Percentiles rank a stretch among this genome's conserved stretches.
These are phyloP conservation scores for Cyclophora albipunctata DNA, from an alignment of 2,888 invertebrate genomes.

Conservation along the genomic window DNA sequence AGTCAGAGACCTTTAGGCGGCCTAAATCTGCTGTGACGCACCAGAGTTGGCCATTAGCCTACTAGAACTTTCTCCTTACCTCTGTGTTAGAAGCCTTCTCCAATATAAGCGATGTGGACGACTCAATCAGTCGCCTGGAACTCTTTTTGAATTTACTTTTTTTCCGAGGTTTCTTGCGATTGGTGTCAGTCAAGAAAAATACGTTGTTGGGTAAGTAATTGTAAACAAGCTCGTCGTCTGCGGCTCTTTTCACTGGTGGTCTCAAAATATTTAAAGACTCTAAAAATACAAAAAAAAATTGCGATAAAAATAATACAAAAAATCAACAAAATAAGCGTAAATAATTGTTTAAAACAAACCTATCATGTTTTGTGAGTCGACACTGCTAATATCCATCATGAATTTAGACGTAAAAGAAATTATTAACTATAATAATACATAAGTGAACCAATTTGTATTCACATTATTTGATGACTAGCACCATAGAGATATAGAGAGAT, in stretches of 20 bases:
- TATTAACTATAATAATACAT: constrained; percentile 4
- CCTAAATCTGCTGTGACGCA: too few relatives aligned
- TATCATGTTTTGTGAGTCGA: constrained; percentile 33
- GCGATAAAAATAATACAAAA: constrained; percentile 11
- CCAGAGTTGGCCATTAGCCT: too few relatives aligned
- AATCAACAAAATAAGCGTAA: constrained; percentile 22
- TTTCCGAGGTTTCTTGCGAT: background rate
- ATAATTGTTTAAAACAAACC: constrained; percentile 30
- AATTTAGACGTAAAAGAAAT: constrained; percentile 28
- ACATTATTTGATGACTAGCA: background rate
- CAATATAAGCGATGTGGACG: constrained; percentile 33
- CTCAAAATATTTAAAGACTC: constrained; percentile 46
- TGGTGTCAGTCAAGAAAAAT: background rate
- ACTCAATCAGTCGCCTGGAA: constrained; percentile 8
- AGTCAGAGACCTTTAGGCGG: too few relatives aligned
- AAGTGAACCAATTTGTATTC: background rate
- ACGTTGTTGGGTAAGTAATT: background rate
- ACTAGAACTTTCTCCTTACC: constrained; percentile 14
- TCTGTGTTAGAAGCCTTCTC: constrained; percentile 32
- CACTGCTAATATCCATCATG: constrained; percentile 35
- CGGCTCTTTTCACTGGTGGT: constrained; percentile 36
- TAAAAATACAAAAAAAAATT: constrained; percentile 30
- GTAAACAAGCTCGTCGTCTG: constrained; percentile 1
- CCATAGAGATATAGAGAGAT: too few relatives aligned
- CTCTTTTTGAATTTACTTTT: constrained; percentile 6